Base-by-base conservation (phyloP, 2,888 invertebrate genomes). In the Cataglyphis albicans region DNA sequence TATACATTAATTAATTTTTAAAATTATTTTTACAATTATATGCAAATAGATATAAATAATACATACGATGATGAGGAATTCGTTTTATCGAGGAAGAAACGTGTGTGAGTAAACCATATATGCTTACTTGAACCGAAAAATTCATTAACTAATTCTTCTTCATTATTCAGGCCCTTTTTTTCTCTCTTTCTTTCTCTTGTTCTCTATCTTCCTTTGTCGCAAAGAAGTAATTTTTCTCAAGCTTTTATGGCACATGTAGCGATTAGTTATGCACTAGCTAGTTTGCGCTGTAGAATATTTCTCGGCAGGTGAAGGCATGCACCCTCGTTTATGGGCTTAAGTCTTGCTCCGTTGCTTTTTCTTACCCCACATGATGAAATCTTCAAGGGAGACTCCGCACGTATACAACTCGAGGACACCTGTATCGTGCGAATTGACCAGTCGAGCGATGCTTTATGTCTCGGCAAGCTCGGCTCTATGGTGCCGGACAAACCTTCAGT, bases 351-450 rank as follows among this genome's bases (percentile, higher is more conserved):
- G 63, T 18, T 65, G 65, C 61, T 65, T 32, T 83, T 80, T 72
- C 73, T 73, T 81, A 73, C 70, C 80, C 67, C 41, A 82, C 85
- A 88, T 88, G 80, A 70, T 63, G 29, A 25, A 74, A 81, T 61
- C 74, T 81, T 82, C 61, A 44, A 76, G 44, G 10, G 38, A 35
- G 59, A 12, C 41, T 21, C 35, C 5, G 35, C 25, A 15, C 57
- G 18, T 29, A n/a, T n/a, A 76, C 21, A 10, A 55, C n/a, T 65
- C 10, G 25, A 29, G 12, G 68, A 41, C 55, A 64, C 38, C 48
- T 63, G 32, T 41, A 15, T 7, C 61, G 18, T 10, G 15, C 7
- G 52, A 7, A 35, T 70, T 48, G 35, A 52, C n/a, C 25, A 6
- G 38, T 57, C 35, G 25, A 57, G 38, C 18, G 25, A 38, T 6